phyloP scores from a whole-genome alignment of 2,797 vertebrate species.

The Rhabdophis nuchalis region DNA sequence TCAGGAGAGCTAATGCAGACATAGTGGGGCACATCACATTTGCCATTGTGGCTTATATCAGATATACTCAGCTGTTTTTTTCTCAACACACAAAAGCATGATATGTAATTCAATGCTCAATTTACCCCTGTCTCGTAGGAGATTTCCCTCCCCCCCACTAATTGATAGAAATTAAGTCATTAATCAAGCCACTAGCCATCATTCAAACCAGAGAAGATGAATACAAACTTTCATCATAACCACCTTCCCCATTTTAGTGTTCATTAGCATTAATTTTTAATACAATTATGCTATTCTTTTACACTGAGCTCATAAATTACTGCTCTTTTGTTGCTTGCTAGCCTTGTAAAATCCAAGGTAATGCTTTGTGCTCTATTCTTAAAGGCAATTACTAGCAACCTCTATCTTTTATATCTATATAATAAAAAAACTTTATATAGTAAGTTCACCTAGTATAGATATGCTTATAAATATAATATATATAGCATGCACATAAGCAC shows the following conservation, averaged over 20 bases:
- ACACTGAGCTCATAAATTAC: constrained; percentile 99
- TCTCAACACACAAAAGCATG: constrained; percentile 78
- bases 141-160: constrained; percentile 86
- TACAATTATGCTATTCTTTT: constrained; percentile 99
- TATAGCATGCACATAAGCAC: accelerated
- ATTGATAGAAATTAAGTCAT: constrained; percentile 99
- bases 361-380: constrained; percentile 99
- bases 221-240: constrained; percentile 99
- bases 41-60: constrained; percentile 71
- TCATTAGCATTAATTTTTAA: constrained; percentile 99
- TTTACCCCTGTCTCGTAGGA: constrained; percentile 93
- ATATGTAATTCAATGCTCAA: constrained; percentile 98
- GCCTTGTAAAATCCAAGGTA: constrained; percentile 99
- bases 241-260: constrained; percentile 99
- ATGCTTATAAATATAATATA: background rate
- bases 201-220: constrained; percentile 97
- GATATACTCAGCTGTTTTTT: constrained; percentile 71
- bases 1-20: constrained; percentile 68
- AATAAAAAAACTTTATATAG: constrained; percentile 80
- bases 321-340: constrained; percentile 97
- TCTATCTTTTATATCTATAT: constrained; percentile 85
- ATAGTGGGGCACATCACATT: constrained; percentile 68
- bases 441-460: constrained; percentile 27
- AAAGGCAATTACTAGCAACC: constrained; percentile 98
- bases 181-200: constrained; percentile 99